Evolutionary conservation across 2,113 vertebrate species (phyloP).

Genomic region (Psilopsiagon aymara): DNA sequence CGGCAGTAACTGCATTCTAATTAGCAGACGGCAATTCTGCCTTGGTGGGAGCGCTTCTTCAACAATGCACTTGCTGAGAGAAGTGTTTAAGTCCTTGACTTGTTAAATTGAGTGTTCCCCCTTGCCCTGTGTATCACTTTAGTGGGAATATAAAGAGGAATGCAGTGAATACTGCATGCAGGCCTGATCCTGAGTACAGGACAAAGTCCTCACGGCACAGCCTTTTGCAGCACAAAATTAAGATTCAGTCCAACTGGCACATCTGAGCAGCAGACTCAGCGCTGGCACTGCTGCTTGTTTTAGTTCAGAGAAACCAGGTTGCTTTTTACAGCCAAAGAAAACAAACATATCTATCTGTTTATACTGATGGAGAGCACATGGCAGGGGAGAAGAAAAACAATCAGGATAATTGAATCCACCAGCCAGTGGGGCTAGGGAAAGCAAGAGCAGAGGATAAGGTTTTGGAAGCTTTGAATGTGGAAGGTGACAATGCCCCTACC

Average conservation of each 20-base stretch:
- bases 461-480: background rate
- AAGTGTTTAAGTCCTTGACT: background rate
- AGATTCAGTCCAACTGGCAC: background rate
- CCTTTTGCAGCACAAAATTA: background rate
- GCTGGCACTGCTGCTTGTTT: background rate
- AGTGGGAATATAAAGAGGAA: background rate
- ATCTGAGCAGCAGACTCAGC: background rate
- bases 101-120: background rate
- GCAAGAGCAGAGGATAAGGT: background rate
- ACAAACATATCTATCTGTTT: background rate
- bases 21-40: background rate
- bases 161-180: background rate
- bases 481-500: background rate
- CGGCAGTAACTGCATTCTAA: constrained; percentile 25
- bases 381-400: background rate
- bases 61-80: background rate
- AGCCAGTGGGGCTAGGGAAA: background rate
- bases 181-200: background rate
- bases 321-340: background rate
- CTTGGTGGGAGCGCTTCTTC: background rate
- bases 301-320: background rate
- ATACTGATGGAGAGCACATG: background rate
- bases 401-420: background rate
- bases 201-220: background rate
- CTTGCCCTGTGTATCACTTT: too few relatives aligned